Evolutionary conservation across 2,113 vertebrate species (phyloP), one percentile per base, ranked within the genome.

Genomic region (Archocentrus centrarchus): DNA sequence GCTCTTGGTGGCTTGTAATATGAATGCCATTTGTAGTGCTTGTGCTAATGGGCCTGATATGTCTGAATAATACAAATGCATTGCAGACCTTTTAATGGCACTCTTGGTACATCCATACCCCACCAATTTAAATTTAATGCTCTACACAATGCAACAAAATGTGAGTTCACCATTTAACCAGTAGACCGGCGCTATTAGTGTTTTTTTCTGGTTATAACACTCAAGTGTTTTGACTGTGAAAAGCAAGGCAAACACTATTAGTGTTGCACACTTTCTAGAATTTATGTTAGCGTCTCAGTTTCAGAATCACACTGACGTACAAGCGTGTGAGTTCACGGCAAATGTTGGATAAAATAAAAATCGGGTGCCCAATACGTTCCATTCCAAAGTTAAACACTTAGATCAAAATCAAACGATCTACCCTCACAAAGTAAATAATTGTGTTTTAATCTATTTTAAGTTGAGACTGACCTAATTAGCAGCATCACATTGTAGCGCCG

Each of bases 1-100:
- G 92, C 88, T 90, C 75, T 79, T 68, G 89, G 77, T 88, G 87
- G 86, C 82, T 91, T 86, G 85, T 89, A 91, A 91, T 85, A 88
- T 70, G 89, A 92, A 92, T 84, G 83, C 86, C 79, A 82, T 82
- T 93, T 87, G 82, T 81, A 75, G 80, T 77, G 70, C 75, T 78
- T 39, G 63, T 53, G 83, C 90, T 93, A 93, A 94, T 94, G 92
- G 89, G 78, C 59, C 75, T 66, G 75, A 90, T 82, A 80, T 83
- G 86, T 87, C 70, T 88, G 89, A 89, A 91, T 93, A 92, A 88
- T 89, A 87, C 75, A 91, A 84, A 79, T 53, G 61, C 80, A 82
- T 86, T 90, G 53, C 18, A 64, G 59, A 32, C 77, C 87, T 91
- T 86, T 94, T 89, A 90, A 84, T 86, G 83, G 64, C 78, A 39